Conservation (phyloP, 1,140 invertebrate genomes). For the Grapholita molesta region DNA sequence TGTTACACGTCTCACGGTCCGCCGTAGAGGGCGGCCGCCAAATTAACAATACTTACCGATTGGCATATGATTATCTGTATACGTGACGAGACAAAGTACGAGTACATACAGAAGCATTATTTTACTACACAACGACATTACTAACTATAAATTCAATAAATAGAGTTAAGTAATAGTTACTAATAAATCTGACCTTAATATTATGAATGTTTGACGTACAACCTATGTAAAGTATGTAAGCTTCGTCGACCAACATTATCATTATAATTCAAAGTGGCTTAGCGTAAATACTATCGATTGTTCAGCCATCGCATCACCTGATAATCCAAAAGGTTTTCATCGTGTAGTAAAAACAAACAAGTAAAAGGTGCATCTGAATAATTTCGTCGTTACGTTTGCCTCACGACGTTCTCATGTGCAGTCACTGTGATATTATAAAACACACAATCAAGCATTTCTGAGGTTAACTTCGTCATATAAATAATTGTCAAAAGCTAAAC, state of each 20-base stretch:
- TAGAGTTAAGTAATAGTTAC: background rate
- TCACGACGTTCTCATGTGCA: background rate
- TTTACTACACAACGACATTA: conserved; percentile 7
- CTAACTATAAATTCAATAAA: conserved; percentile 11
- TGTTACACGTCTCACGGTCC: conserved; percentile 43
- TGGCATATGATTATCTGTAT: background rate
- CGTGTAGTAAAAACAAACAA: background rate
- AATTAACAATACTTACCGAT: conserved; percentile 18
- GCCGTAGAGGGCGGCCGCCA: conserved; percentile 3
- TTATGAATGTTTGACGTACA: background rate
- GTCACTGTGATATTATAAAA: background rate
- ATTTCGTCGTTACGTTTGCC: background rate
- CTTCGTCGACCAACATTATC: background rate
- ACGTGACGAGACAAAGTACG: background rate
- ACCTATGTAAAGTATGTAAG: background rate
- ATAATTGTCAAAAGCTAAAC: background rate
- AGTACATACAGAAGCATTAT: conserved; percentile 4
- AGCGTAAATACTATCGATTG: background rate
- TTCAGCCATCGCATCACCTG: background rate
- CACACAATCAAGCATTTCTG: background rate
- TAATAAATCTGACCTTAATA: conserved; percentile 3
- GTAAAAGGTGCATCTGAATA: background rate
- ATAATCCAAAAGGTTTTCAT: background rate
- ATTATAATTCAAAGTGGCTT: background rate
- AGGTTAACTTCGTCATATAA: background rate